Evolutionary conservation across 2,888 invertebrate genomes (phyloP).

Genomic region (Nymphalis urticae): DNA sequence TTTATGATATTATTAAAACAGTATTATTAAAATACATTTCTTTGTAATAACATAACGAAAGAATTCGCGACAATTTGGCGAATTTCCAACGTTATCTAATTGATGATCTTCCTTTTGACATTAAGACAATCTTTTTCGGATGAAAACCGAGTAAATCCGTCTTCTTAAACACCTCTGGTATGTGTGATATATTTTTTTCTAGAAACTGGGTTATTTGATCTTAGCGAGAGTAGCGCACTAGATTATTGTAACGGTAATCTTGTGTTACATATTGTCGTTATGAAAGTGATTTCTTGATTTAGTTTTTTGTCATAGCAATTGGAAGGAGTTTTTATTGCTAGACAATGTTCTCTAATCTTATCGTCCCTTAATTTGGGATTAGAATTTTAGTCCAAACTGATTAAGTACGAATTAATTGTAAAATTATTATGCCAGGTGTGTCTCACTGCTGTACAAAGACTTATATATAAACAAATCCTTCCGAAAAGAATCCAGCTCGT

Average conservation of each 20-base stretch:
- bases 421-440: no score
- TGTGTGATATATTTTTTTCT: constrained; percentile 15
- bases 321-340: no score
- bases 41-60: constrained; percentile 37
- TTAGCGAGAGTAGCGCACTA: not conserved
- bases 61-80: constrained; percentile 50
- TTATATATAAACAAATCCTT: no score
- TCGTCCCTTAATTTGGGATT: no score
- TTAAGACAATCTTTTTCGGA: constrained; percentile 37
- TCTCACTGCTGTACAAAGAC: no score
- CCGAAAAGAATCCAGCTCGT: no score
- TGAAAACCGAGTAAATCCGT: constrained; percentile 18
- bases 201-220: constrained; percentile 16
- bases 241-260: not conserved
- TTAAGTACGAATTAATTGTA: no score
- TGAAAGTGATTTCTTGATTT: no score
- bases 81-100: constrained; percentile 45
- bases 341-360: no score
- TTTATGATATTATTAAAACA: constrained; percentile 18
- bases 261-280: not conserved
- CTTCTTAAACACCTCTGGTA: not conserved
- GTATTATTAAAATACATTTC: constrained; percentile 20
- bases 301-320: no score
- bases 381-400: no score
- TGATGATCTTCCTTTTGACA: constrained; percentile 39